Base-by-base conservation (phyloP, 2,797 vertebrate species). In the Darevskia mixta region DNA sequence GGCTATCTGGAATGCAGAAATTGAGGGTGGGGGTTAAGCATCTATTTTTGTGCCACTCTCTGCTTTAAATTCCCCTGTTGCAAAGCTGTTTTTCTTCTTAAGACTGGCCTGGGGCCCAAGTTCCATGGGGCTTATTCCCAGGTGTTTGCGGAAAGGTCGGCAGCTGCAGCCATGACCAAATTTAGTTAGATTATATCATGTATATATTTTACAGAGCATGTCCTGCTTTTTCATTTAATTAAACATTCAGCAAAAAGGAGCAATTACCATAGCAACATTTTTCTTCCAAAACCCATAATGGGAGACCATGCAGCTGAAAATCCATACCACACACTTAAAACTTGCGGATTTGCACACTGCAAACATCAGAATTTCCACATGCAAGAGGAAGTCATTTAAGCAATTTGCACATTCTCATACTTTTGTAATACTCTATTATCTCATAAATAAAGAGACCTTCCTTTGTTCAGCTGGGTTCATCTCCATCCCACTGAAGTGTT, bases 381-480 rank as follows among this genome's bases (percentile, higher is more conserved):
- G 92, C 87, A 86, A 93, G 86, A 91, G 82, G 90, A 79, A 89
- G 67, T 78, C 45, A 64, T 78, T 90, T 90, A 93, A 91, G 91
- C 93, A 92, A 94, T 93, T 90, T 90, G 95, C 88, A 91, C 20
- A 5, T 86, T 95, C 91, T 92, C 89, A 45, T 85, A 76, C 88
- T 84, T 92, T 93, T 93, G 86, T 88, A 90, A 86, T 90, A 84
- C 69, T 91, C 83, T 91, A 91, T 89, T 86, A 88, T 94, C 89
- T 85, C 88, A 92, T 84, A 92, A 61, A 90, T 91, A 87, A 91
- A 95, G 94, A 93, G 93, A 8, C 23, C 90, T 87, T 71, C 72
- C 89, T 95, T 95, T 86, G 91, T 92, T 92, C 93, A 93, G 92
- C 94, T 89, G 89, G 87, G 93, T 95, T 94, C 95, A 87, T 89